Percentiles rank a stretch among this genome's conserved stretches.
phyloP scores from a whole-genome alignment of 2,113 vertebrate species.

The Rhagologus leucostigma region DNA sequence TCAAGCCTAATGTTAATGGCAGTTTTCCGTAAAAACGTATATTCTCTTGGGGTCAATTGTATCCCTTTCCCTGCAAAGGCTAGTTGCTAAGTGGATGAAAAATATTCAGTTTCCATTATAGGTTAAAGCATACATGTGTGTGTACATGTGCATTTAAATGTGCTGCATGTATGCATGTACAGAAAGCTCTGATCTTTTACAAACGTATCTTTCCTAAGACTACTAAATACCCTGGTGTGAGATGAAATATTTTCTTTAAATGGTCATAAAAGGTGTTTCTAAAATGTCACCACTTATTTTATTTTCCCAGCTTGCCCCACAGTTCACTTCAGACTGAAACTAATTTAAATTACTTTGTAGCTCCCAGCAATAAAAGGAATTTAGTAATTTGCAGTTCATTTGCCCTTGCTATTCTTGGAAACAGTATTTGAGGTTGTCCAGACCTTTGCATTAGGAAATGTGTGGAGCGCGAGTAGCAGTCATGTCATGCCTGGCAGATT shows the following conservation, averaged over 20 bases:
- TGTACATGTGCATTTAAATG: background rate
- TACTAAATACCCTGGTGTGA: background rate
- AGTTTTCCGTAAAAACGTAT: background rate
- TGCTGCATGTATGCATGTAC: background rate
- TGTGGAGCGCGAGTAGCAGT: background rate
- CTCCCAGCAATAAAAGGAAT: constrained; percentile 59
- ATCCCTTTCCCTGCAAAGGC: background rate
- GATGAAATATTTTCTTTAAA: constrained; percentile 36
- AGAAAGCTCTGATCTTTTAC: background rate
- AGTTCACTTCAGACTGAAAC: constrained; percentile 41
- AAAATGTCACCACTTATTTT: constrained; percentile 47
- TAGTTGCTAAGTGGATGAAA: background rate
- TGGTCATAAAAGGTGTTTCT: constrained; percentile 43
- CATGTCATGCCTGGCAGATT: constrained; percentile 52
- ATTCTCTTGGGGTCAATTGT: background rate
- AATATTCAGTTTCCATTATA: background rate
- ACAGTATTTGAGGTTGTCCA: constrained; percentile 27
- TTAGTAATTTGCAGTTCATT: constrained; percentile 59
- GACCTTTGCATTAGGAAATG: constrained; percentile 19
- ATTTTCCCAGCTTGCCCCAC: constrained; percentile 47
- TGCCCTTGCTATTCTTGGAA: constrained; percentile 45
- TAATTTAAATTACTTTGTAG: constrained; percentile 61
- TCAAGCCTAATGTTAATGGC: background rate
- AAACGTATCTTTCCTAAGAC: background rate
- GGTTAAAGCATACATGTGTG: background rate